Evolutionary conservation across 2,888 invertebrate genomes (phyloP), one percentile per base, ranked within the genome.

Genomic region (Drepana falcataria): DNA sequence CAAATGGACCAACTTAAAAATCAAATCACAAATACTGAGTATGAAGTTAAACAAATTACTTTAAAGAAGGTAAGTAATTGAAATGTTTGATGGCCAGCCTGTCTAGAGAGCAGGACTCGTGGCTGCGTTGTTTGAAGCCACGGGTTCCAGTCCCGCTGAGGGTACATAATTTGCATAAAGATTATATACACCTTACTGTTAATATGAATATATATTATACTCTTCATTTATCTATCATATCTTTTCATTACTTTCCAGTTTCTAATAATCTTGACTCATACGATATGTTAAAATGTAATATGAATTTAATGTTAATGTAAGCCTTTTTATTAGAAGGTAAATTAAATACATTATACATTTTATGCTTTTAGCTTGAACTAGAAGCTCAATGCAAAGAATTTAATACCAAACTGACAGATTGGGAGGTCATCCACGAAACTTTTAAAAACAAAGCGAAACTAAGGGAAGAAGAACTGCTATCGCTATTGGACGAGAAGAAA

Each of bases 391-490:
- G 82, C 59, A 71, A 76, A 49, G 71, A 74, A 6, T 82, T 74
- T 53, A 68, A 64, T 33, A 83, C 75, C 4, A 84, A 82, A 64
- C 57, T 90, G 41, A 89, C 84, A 7, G 92, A 92, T 59, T 80
- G 76, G 64, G 92, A 93, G 69, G 92, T 92, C 53, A 88, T 90
- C 67, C 91, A 87, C 63, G 90, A 93, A 58, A 88, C 86, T 34
- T 77, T 92, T 4, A 87, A 91, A 71, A 81, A 77, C 4, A 93
- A 92, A 66, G 78, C 90, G 4, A 92, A 90, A 68, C 79, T 71
- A 1, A 83, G 94, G 53, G 93, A 93, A 77, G 79, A 81, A 40
- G 93, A 94, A 68, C 69, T 93, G 3, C 62, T 93, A 0, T 85
- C 86, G 1, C 73, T 84, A 0, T 65, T 93, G 40, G 80, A 85